Base-by-base conservation (phyloP, 1,140 invertebrate species). In the Drosophila tristis region DNA sequence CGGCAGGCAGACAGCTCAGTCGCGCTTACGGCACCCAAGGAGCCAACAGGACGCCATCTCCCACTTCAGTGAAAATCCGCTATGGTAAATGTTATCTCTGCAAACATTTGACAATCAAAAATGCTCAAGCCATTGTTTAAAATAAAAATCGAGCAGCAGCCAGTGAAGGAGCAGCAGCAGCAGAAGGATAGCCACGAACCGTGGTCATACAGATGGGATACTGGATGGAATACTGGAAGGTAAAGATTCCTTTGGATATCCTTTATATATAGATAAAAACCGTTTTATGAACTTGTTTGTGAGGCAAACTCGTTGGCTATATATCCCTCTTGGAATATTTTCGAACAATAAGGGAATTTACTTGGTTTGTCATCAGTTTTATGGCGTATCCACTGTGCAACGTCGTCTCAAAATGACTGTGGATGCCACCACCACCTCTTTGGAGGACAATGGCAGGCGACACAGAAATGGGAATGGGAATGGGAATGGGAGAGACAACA, bases 91-190 rank as follows among this genome's bases (percentile, higher is more conserved):
- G 84, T 87, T 87, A 87, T 87, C 84, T 87, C 73, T 66, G 84
- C 84, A 89, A 87, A 87, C 84, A 87, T 87, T 87, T 87, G 84
- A 87, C 84, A 87, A 87, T 87, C 84, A 87, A 78, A 87, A 87
- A 89, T 89, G 84, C 66, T 89, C 82, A 56, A 81, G 80, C 84
- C 73, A 84, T 87, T 87, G 84, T 87, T 87, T 87, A 87, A 89
- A 87, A 57, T 89, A 87, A 87, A 87, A 87, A 87, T 87, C 84
- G 84, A 87, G 84, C 80, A 71, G 64, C 61, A 78, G 60, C 64
- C 53, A 68, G 43, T 43, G 53, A 53, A 59, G 44, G 42, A 59
- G 42, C 49, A 42, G 55, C 59, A 85, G 76, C 80, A 80, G 63
- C 48, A 47, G 51, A 42, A 16, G 47, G 49, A 66, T 49, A 29